Conservation (phyloP, 2,113 vertebrate species). For the Poeciliopsis turrubarensis region DNA sequence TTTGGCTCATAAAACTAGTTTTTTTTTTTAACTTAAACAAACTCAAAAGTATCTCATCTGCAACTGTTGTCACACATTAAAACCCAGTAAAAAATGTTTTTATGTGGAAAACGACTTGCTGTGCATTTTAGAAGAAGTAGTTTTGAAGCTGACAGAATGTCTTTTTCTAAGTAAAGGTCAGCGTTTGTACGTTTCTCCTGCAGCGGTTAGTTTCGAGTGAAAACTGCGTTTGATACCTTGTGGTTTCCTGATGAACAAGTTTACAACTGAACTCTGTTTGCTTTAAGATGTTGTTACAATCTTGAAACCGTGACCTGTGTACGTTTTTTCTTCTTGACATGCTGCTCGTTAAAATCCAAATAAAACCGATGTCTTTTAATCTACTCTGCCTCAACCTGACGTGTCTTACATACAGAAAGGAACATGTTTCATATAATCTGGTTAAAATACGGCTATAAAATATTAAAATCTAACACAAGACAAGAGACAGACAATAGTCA, state of each 20-base stretch:
- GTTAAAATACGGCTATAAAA: neutral
- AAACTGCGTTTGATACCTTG: conserved; percentile 42
- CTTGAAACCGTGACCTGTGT: conserved; percentile 60
- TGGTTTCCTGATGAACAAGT: conserved; percentile 58
- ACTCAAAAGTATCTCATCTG: neutral
- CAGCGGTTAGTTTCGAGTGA: conserved; percentile 19
- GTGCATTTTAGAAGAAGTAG: neutral
- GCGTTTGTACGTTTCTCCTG: neutral
- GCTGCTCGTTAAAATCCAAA: conserved; percentile 65
- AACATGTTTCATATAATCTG: neutral
- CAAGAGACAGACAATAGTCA: neutral
- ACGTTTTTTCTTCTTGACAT: conserved; percentile 58
- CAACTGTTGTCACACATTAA: neutral
- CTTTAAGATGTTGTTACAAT: conserved; percentile 64
- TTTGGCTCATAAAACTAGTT: neutral
- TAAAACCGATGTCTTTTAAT: conserved; percentile 72
- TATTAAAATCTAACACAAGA: neutral
- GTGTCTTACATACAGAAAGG: neutral
- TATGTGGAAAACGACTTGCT: neutral
- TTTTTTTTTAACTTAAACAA: neutral
- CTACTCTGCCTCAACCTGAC: conserved; percentile 6
- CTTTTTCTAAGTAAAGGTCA: neutral
- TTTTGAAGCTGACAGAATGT: neutral
- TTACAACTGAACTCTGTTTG: conserved; percentile 63
- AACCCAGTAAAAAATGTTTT: neutral